phyloP scores from a whole-genome alignment of 2,113 vertebrate species.

The Semicossyphus pulcher region DNA sequence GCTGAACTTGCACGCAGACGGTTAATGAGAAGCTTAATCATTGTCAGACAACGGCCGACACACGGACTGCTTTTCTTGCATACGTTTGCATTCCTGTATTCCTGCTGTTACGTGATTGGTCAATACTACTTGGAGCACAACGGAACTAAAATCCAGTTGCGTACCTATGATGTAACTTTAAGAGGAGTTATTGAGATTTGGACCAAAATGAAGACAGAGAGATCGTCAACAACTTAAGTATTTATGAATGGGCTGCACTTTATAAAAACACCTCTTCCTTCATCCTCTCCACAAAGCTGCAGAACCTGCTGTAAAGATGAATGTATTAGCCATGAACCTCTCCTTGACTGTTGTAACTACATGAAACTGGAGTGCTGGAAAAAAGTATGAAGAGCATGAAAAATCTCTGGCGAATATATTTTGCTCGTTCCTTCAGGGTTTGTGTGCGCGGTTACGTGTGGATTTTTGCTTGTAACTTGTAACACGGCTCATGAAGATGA shows the following conservation, averaged over 20 bases:
- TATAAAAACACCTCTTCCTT: too few species aligned
- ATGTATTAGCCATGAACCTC: not conserved
- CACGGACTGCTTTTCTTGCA: too few species aligned
- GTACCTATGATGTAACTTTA: not conserved
- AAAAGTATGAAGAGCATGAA: constrained; percentile 6
- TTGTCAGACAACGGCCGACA: too few species aligned
- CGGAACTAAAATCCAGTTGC: too few species aligned
- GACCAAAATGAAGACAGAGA: not conserved
- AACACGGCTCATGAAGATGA: constrained; percentile 29
- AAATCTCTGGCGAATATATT: constrained; percentile 4
- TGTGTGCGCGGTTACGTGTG: too few species aligned
- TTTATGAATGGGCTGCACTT: constrained; percentile 2
- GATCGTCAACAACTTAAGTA: not conserved
- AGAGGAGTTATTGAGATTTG: not conserved
- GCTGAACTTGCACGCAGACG: too few species aligned
- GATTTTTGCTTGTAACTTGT: constrained; percentile 34
- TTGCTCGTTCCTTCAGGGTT: not conserved
- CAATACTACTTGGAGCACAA: too few species aligned
- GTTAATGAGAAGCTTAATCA: too few species aligned
- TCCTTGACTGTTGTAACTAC: not conserved
- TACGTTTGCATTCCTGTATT: too few species aligned
- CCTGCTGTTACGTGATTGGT: too few species aligned
- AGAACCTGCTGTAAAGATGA: not conserved
- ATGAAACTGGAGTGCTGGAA: constrained; percentile 7
- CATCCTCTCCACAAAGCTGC: too few species aligned